These are phyloP conservation scores for Eriosoma lanigerum DNA, from an alignment of 1,140 invertebrate genomes.

Conservation along the genomic window DNA sequence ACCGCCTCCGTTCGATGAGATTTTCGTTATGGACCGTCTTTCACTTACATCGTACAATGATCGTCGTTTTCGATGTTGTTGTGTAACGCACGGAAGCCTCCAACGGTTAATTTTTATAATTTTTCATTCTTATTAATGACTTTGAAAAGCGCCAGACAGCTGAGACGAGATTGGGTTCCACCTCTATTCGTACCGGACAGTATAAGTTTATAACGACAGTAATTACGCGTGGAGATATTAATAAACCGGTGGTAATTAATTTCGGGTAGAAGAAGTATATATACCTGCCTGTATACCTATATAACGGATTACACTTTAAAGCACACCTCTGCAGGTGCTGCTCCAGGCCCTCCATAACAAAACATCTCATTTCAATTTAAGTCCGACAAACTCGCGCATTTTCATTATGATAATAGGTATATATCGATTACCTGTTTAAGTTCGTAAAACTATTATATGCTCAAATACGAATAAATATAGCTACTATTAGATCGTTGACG, in stretches of 20 bases:
- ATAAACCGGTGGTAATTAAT: slow-evolving; percentile 36
- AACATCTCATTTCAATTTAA: slow-evolving; percentile 6
- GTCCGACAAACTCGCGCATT: slow-evolving; percentile 4
- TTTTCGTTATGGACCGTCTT: background rate
- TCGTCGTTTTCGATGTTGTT: background rate
- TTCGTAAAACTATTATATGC: too few relatives aligned
- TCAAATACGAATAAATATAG: too few relatives aligned
- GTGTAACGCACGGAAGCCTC: background rate
- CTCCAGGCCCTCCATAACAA: background rate
- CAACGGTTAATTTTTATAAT: background rate
- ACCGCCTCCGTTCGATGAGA: slow-evolving; percentile 2
- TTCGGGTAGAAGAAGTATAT: background rate
- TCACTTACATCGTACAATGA: background rate
- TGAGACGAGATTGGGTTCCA: slow-evolving; percentile 18
- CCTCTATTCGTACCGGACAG: background rate
- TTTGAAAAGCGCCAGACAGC: background rate
- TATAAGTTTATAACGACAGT: background rate
- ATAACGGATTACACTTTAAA: background rate
- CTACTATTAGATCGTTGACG: too few relatives aligned
- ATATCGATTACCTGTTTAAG: too few relatives aligned
- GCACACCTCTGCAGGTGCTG: background rate
- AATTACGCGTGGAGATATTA: slow-evolving; percentile 6
- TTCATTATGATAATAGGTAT: too few relatives aligned
- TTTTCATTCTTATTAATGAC: slow-evolving; percentile 22
- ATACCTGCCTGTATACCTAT: background rate